Conservation (phyloP, 2,113 vertebrate species). For the Ibidorhyncha struthersii region DNA sequence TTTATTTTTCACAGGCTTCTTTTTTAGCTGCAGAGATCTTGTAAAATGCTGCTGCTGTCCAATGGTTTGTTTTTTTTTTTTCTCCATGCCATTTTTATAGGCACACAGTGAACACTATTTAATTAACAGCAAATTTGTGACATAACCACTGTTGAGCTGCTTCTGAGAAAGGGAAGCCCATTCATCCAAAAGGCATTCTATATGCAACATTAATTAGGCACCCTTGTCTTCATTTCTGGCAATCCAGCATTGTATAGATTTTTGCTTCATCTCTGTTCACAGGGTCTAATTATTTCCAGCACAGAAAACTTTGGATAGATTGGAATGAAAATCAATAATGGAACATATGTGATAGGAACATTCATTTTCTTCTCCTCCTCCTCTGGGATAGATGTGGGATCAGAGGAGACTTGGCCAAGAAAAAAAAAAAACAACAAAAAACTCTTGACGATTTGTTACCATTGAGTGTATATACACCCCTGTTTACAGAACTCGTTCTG, state of each 20-base stretch:
- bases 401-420: not conserved
- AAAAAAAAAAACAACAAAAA: not conserved
- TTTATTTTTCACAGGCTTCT: slow-evolving; percentile 4
- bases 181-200: slow-evolving; percentile 70
- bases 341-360: slow-evolving; percentile 26
- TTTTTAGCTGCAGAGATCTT: slow-evolving; percentile 47
- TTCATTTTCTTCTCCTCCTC: slow-evolving; percentile 27
- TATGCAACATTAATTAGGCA: slow-evolving; percentile 75
- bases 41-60: not conserved
- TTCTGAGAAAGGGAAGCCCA: slow-evolving; percentile 66
- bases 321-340: slow-evolving; percentile 58
- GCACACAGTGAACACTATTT: slow-evolving; percentile 59
- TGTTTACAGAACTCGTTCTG: slow-evolving; percentile 4
- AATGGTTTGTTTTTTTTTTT: not conserved
- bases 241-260: slow-evolving; percentile 52
- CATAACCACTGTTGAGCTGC: slow-evolving; percentile 39
- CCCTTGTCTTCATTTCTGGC: slow-evolving; percentile 59
- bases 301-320: slow-evolving; percentile 33
- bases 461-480: not conserved
- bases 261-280: slow-evolving; percentile 68
- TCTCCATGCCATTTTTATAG: slow-evolving; percentile 45
- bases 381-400: not conserved
- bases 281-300: slow-evolving; percentile 68
- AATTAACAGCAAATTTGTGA: slow-evolving; percentile 70
- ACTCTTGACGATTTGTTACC: not conserved